Conservation (phyloP, 37 sponge, comb jelly and placozoan species). For the Chondrilla cf. caribensis region DNA sequence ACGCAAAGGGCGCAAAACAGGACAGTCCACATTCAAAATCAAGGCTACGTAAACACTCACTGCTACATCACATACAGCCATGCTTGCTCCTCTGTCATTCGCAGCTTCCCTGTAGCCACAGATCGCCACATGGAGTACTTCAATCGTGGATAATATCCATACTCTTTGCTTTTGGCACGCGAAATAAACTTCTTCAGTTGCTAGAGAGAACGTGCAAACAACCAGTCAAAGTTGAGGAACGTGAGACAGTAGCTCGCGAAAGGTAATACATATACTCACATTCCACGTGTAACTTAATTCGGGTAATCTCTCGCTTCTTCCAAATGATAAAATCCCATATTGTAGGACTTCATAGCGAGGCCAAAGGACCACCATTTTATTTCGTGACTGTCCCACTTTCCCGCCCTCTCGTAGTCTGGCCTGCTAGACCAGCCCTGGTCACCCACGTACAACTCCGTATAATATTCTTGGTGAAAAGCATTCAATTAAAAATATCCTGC, state of each 20-base stretch:
- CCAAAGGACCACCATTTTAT: conserved; percentile 23
- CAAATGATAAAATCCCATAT: conserved; percentile 4
- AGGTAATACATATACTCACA: neutral
- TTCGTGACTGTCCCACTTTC: neutral
- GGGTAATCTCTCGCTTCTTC: neutral
- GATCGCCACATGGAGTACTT: conserved; percentile 55
- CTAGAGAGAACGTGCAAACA: conserved; percentile 15
- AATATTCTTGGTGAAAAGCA: too few relatives aligned
- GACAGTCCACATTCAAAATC: too few relatives aligned
- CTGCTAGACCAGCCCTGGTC: too few relatives aligned
- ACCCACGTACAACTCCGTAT: too few relatives aligned
- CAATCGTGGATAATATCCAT: conserved; percentile 43
- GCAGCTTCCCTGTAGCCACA: conserved; percentile 50
- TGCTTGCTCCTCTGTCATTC: conserved; percentile 52
- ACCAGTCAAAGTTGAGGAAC: neutral
- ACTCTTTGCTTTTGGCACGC: conserved; percentile 45
- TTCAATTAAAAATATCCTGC: too few relatives aligned
- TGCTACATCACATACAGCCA: conserved; percentile 50
- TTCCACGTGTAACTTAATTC: neutral
- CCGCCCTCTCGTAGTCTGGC: neutral
- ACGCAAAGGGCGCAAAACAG: neutral
- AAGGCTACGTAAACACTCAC: too few relatives aligned
- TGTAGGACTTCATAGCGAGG: conserved; percentile 9
- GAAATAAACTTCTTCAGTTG: conserved; percentile 51
- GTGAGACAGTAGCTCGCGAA: neutral